Percentiles rank a stretch among this genome's conserved stretches.
Evolutionary conservation across 2,888 invertebrate species (phyloP).

Genomic region (Volucella zonaria): DNA sequence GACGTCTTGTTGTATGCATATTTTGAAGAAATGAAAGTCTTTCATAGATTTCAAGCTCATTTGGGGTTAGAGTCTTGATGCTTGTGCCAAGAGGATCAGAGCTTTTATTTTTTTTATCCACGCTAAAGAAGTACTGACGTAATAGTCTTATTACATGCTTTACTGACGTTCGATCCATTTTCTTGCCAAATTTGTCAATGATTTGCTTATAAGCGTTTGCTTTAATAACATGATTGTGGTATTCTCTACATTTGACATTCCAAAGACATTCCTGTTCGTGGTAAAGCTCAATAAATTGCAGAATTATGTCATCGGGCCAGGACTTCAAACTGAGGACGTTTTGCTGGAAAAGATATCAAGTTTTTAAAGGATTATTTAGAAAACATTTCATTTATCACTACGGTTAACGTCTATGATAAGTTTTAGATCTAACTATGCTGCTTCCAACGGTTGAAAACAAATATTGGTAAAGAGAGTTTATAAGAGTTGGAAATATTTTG

Average conservation of each 20-base stretch:
- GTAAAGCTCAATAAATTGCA: conserved; percentile 45
- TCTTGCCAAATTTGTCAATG: conserved; percentile 2
- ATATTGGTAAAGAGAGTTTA: too few species aligned
- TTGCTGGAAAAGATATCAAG: conserved; percentile 4
- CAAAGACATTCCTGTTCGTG: conserved; percentile 49
- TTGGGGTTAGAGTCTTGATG: neutral
- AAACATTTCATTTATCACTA: neutral
- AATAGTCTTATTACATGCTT: conserved; percentile 9
- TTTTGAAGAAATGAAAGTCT: conserved; percentile 29
- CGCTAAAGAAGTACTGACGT: conserved; percentile 15
- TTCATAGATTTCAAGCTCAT: conserved; percentile 1
- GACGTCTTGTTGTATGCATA: neutral
- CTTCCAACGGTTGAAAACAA: too few species aligned
- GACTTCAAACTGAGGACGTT: neutral
- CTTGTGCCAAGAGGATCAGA: neutral
- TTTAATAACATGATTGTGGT: conserved; percentile 20
- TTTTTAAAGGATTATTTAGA: neutral
- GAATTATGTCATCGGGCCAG: conserved; percentile 18
- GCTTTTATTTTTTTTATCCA: conserved; percentile 10
- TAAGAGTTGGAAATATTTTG: too few species aligned
- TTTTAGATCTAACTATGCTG: too few species aligned
- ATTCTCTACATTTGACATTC: conserved; percentile 22
- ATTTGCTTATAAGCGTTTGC: conserved; percentile 14
- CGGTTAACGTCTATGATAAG: neutral
- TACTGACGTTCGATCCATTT: neutral